Base-by-base conservation (phyloP, 1,140 invertebrate species). In the Dolichoris vasculosae region DNA sequence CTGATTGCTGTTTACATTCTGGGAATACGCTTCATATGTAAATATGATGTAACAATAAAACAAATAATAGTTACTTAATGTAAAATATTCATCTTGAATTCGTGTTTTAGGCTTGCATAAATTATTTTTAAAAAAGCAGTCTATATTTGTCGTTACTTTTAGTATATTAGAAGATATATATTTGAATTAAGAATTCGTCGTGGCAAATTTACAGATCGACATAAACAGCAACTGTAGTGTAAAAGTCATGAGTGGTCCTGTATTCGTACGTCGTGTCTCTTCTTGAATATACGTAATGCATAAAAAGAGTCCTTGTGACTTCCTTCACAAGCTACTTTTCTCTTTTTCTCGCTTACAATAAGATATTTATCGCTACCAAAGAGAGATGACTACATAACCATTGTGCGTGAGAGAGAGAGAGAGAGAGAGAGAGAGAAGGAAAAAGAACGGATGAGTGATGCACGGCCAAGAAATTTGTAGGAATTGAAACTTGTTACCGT, bases 401-500 rank as follows among this genome's bases (percentile, higher is more conserved):
- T 90, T 90, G 90, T 89, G 87, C 90, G 90, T 90, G 71, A 46
- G 73, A 46, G 26, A 11, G 59, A 8, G 67, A 43, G 0, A 23
- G 11, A 43, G 11, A 20, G 43, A 17, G 13, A 35, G 30, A 6
- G 32, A 13, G 2, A 51, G n/a, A 71, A 35, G 59, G 9, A 35
- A 17, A n/a, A 26, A 90, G 89, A 88, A 90, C 88, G 88, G 63
- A 64, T 83, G 89, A 92, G 91, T 92, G 91, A 91, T 91, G 91
- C 90, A 91, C 90, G 90, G 89, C 90, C 90, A 83, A 84, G 87
- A 89, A 92, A 91, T 92, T 92, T 89, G 90, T 91, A 91, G 90
- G 90, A 91, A 91, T 91, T 90, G 89, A 91, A 92, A 92, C 89
- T 92, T 91, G 90, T 91, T 91, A 91, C 90, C 87, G 90, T 88